Conservation (phyloP, 2,113 vertebrate genomes). For the Spheniscus mendiculus region DNA sequence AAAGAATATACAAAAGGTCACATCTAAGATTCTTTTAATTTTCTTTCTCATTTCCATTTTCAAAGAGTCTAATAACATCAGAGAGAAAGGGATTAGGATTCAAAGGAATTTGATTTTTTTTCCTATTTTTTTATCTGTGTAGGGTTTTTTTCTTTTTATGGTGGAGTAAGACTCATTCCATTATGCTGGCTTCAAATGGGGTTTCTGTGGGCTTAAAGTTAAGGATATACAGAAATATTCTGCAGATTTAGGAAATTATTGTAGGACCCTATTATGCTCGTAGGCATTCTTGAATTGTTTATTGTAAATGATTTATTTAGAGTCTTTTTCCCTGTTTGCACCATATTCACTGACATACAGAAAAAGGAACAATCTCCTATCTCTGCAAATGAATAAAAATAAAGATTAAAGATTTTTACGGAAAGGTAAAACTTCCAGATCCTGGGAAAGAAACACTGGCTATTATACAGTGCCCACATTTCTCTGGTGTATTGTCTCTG, state of each 20-base stretch:
- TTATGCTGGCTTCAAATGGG: neutral
- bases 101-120: neutral
- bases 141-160: neutral
- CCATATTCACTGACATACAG: neutral
- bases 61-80: neutral
- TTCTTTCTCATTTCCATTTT: neutral
- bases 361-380: neutral
- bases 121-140: neutral
- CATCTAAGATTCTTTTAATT: neutral
- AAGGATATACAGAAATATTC: neutral
- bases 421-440: neutral
- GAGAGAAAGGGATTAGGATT: neutral
- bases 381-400: neutral
- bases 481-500: neutral
- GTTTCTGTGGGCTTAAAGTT: neutral
- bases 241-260: neutral
- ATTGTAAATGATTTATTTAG: neutral
- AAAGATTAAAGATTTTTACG: neutral
- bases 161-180: neutral
- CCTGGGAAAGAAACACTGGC: neutral
- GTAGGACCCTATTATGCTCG: neutral
- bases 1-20: neutral
- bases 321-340: neutral
- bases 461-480: neutral
- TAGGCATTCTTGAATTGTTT: neutral